phyloP scores from a whole-genome alignment of 2,113 vertebrate species.

The Alaudala cheleensis region DNA sequence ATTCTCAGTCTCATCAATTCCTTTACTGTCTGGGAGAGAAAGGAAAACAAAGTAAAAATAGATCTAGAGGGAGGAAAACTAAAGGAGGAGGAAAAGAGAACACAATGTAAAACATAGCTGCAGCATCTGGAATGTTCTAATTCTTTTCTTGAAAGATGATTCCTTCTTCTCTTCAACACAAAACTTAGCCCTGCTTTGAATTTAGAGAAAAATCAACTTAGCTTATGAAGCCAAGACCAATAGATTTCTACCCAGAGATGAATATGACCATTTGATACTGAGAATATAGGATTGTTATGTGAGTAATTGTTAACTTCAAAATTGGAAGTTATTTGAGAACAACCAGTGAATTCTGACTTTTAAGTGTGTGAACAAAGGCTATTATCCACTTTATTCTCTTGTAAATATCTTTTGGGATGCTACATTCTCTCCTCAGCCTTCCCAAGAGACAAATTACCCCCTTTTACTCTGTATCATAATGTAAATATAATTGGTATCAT shows the following conservation, averaged over 20 bases:
- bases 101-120: constrained; percentile 33
- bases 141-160: not conserved
- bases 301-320: not conserved
- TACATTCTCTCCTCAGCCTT: not conserved
- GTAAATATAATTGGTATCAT: not conserved
- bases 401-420: not conserved
- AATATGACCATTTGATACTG: not conserved
- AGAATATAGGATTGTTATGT: not conserved
- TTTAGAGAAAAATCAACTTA: not conserved
- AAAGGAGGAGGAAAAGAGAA: not conserved
- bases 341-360: not conserved
- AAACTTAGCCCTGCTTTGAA: not conserved
- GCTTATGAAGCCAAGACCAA: not conserved
- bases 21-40: constrained; percentile 53
- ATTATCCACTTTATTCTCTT: not conserved
- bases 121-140: constrained; percentile 38
- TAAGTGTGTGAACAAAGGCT: not conserved
- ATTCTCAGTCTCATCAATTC: constrained; percentile 57
- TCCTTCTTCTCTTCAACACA: not conserved
- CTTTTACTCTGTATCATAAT: not conserved
- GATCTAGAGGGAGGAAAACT: not conserved
- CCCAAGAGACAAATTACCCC: not conserved
- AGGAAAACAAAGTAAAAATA: constrained; percentile 49
- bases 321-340: not conserved
- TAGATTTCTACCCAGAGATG: not conserved